A percentile compares a stretch with the other conserved stretches of the same genome.
Evolutionary conservation across 2,113 vertebrate genomes (phyloP).

Genomic region (Castor canadensis): DNA sequence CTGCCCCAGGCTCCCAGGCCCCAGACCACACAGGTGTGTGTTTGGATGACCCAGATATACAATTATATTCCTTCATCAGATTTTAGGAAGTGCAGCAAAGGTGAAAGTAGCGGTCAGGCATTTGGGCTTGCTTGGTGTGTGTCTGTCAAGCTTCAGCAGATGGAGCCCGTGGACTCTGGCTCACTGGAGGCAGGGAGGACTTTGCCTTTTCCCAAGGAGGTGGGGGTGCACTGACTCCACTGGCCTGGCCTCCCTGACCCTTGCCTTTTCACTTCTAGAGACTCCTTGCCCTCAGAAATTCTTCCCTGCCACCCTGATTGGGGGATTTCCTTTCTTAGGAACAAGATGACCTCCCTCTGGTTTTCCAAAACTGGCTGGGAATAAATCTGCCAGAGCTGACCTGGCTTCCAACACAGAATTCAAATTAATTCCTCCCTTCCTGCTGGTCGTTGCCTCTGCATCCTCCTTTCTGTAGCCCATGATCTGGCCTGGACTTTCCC

Average conservation of each 20-base stretch:
- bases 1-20: not conserved
- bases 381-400: slow-evolving; percentile 8
- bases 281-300: not conserved
- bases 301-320: not conserved
- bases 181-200: not conserved
- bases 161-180: slow-evolving; percentile 41
- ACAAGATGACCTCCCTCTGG: slow-evolving; percentile 5
- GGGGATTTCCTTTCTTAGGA: slow-evolving; percentile 58
- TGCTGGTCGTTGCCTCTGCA: fast-evolving
- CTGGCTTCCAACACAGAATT: not conserved
- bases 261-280: not conserved
- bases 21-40: not conserved
- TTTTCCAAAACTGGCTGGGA: not conserved
- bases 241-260: not conserved
- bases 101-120: not conserved
- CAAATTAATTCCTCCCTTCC: not conserved
- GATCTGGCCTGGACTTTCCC: not conserved
- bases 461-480: not conserved
- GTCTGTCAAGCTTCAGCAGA: slow-evolving; percentile 36
- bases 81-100: not conserved
- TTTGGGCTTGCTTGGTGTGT: not conserved
- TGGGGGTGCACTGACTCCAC: not conserved
- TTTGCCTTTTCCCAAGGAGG: not conserved
- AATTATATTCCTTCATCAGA: not conserved
- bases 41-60: not conserved